Percentiles rank a stretch among this genome's conserved stretches.
Evolutionary conservation across 2,888 invertebrate species (phyloP).

Genomic region (Chorisops tibialis): DNA sequence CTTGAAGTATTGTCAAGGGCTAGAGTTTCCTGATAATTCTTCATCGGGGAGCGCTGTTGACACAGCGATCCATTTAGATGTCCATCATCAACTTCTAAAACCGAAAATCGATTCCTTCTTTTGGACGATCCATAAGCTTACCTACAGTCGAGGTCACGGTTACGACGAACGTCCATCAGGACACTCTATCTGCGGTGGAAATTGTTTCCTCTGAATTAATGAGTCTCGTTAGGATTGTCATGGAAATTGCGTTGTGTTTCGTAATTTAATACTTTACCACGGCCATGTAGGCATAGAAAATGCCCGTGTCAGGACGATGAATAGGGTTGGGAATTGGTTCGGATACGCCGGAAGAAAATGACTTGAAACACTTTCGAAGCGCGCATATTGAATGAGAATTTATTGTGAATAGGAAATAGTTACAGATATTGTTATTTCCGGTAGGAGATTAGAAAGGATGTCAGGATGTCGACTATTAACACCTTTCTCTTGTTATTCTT

Average conservation of each 20-base stretch:
- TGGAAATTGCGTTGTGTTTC: slow-evolving; percentile 16
- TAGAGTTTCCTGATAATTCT: no score
- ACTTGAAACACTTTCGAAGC: slow-evolving; percentile 9
- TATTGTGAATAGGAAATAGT: slow-evolving; percentile 14
- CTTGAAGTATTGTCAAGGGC: no score
- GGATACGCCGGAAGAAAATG: background rate
- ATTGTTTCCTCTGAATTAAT: slow-evolving; percentile 22
- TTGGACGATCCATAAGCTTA: no score
- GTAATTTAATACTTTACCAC: background rate
- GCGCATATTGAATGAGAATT: background rate
- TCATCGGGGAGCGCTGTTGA: no score
- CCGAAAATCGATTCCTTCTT: no score
- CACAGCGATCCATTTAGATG: no score
- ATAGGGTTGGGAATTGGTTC: background rate
- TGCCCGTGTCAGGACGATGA: background rate
- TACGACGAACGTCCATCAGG: background rate
- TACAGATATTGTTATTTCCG: slow-evolving; percentile 16
- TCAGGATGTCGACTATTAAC: no score
- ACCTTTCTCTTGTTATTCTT: no score
- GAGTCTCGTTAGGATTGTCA: slow-evolving; percentile 20
- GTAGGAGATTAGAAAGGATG: background rate
- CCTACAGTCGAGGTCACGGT: background rate
- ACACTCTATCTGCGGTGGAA: slow-evolving; percentile 10
- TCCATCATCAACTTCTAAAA: no score
- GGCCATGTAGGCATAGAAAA: background rate